These are phyloP conservation scores for Cotesia chilonis DNA, from an alignment of 1,140 invertebrate species.

Conservation along the genomic window DNA sequence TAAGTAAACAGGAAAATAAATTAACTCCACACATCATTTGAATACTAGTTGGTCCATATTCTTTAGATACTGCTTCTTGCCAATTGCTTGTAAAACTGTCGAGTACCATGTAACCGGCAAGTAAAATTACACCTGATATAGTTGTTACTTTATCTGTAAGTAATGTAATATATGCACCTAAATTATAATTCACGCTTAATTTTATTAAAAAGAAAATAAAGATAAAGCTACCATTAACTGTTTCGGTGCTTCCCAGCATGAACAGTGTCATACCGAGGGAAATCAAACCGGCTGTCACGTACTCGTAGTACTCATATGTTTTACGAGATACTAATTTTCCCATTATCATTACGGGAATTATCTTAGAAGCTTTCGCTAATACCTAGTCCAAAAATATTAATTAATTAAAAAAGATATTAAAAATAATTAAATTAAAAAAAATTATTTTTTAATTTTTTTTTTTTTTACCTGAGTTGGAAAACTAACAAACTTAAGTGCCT, in stretches of 20 bases:
- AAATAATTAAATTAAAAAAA: background rate
- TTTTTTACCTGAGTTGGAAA: constrained; percentile 90
- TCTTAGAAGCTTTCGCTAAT: constrained; percentile 92
- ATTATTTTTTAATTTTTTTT: background rate
- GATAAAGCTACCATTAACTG: constrained; percentile 61
- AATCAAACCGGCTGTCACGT: constrained; percentile 88
- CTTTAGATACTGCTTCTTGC: constrained; percentile 91
- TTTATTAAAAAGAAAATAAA: background rate
- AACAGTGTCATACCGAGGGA: constrained; percentile 94
- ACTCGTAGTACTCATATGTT: constrained; percentile 93
- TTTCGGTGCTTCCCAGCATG: constrained; percentile 75
- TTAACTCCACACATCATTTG: constrained; percentile 99
- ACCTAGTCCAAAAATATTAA: constrained; percentile 69
- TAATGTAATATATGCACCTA: constrained; percentile 18
- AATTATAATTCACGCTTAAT: constrained; percentile 34
- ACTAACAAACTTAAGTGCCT: constrained; percentile 97
- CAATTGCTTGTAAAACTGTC: constrained; percentile 99
- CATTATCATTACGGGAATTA: constrained; percentile 99
- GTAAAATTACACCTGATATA: constrained; percentile 84
- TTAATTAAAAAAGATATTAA: constrained; percentile 4
- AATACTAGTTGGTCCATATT: constrained; percentile 83
- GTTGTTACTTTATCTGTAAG: constrained; percentile 75
- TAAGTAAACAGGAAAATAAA: constrained; percentile 92
- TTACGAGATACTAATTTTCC: constrained; percentile 90
- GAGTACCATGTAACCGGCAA: constrained; percentile 90